Evolutionary conservation across 2,797 vertebrate genomes (phyloP).

Genomic region (Corythornis leucogaster): DNA sequence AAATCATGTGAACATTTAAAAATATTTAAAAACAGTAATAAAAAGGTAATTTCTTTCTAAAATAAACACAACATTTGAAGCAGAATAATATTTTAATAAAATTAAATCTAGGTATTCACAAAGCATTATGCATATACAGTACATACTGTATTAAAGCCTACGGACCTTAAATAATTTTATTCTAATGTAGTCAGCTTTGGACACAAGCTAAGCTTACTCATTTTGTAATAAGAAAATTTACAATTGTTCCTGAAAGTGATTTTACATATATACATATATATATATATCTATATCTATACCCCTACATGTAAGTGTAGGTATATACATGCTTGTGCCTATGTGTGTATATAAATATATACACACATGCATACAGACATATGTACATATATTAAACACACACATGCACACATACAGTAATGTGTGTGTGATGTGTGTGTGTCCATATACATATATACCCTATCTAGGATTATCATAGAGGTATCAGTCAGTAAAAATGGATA

Average conservation of each 20-base stretch:
- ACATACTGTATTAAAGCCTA: slow-evolving; percentile 70
- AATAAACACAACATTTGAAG: slow-evolving; percentile 66
- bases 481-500: not conserved
- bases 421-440: not conserved
- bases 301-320: slow-evolving; percentile 54
- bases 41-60: slow-evolving; percentile 26
- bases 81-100: slow-evolving; percentile 76
- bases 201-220: slow-evolving; percentile 57
- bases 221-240: slow-evolving; percentile 69
- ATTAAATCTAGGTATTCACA: slow-evolving; percentile 71
- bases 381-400: slow-evolving; percentile 34
- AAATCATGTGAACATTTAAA: slow-evolving; percentile 19
- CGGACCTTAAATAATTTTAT: slow-evolving; percentile 52
- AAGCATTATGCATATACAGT: slow-evolving; percentile 67
- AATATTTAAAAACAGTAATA: slow-evolving; percentile 19
- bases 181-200: slow-evolving; percentile 65
- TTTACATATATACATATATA: slow-evolving; percentile 70
- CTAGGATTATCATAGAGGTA: not conserved
- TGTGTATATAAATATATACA: slow-evolving; percentile 32
- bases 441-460: not conserved
- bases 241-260: slow-evolving; percentile 57
- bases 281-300: slow-evolving; percentile 43
- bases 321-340: slow-evolving; percentile 19
- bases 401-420: not conserved
- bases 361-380: slow-evolving; percentile 33